phyloP scores from a whole-genome alignment of 2,797 vertebrate species.

The Brotula barbata region DNA sequence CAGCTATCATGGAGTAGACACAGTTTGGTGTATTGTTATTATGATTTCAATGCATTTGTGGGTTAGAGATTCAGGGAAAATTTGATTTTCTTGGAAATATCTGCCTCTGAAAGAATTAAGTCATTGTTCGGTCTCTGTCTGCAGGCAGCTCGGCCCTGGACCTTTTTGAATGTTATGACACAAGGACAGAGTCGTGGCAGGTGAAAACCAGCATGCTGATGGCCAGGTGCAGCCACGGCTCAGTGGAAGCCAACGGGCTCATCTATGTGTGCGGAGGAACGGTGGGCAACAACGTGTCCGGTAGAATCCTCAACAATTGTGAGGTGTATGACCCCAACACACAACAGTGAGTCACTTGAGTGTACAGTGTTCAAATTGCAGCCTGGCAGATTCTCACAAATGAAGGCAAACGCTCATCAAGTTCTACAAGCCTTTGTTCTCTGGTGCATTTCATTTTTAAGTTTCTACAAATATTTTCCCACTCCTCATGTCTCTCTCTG shows the following conservation, averaged over 20 bases:
- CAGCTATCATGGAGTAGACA: neutral
- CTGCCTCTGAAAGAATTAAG: neutral
- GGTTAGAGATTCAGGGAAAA: neutral
- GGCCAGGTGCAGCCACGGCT: slow-evolving; percentile 94
- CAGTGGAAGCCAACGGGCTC: slow-evolving; percentile 90
- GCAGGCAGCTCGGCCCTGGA: slow-evolving; percentile 93
- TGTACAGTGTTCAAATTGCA: neutral
- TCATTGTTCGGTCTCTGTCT: slow-evolving; percentile 29
- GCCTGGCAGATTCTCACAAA: too few relatives aligned
- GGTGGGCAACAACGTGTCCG: slow-evolving; percentile 94
- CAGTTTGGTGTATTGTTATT: neutral
- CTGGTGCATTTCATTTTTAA: too few relatives aligned
- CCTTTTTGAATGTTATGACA: slow-evolving; percentile 97
- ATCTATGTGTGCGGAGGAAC: slow-evolving; percentile 98
- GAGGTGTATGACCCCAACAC: slow-evolving; percentile 95
- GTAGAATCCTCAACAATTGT: slow-evolving; percentile 92
- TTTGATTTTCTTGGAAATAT: neutral
- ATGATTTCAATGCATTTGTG: neutral
- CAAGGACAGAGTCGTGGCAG: slow-evolving; percentile 94
- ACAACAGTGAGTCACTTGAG: slow-evolving; percentile 83
- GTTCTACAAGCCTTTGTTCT: too few relatives aligned
- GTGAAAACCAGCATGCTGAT: slow-evolving; percentile 95
- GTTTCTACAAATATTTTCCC: too few relatives aligned
- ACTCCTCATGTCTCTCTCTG: too few relatives aligned
- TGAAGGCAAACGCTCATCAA: too few relatives aligned